These are phyloP conservation scores for Trachemys scripta DNA, from an alignment of 2,113 vertebrate species.

Conservation along the genomic window DNA sequence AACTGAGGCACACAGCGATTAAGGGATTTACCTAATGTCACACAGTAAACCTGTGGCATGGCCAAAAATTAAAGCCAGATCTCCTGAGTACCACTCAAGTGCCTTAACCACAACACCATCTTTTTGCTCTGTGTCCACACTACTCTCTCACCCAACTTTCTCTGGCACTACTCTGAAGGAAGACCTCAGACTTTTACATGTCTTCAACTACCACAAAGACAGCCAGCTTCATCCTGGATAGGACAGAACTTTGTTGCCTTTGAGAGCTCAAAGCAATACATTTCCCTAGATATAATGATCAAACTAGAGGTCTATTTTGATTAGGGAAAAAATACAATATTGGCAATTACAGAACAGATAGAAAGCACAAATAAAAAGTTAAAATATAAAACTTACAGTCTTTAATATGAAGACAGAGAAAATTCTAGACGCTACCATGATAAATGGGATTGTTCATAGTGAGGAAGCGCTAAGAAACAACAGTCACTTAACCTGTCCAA, in stretches of 20 bases:
- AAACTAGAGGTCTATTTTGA: slow-evolving; percentile 39
- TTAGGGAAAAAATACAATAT: slow-evolving; percentile 60
- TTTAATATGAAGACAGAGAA: slow-evolving; percentile 17
- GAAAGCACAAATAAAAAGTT: slow-evolving; percentile 59
- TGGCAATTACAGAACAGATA: not conserved
- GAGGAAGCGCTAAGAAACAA: not conserved
- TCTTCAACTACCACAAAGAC: not conserved
- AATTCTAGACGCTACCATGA: not conserved
- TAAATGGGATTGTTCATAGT: not conserved
- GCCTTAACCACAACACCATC: not conserved
- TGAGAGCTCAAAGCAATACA: not conserved
- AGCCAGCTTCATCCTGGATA: not conserved
- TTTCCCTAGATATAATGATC: slow-evolving; percentile 46
- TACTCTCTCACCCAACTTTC: not conserved
- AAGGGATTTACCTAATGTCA: not conserved
- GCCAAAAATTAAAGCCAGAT: fast-evolving
- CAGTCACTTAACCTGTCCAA: not conserved
- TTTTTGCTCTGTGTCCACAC: not conserved
- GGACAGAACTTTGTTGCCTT: not conserved
- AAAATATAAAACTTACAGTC: slow-evolving; percentile 41
- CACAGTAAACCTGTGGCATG: not conserved
- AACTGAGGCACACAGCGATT: not conserved
- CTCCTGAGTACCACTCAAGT: fast-evolving
- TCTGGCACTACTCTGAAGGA: not conserved
- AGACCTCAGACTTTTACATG: not conserved